Evolutionary conservation across 2,888 invertebrate genomes (phyloP).

Genomic region (Biston stratarius): DNA sequence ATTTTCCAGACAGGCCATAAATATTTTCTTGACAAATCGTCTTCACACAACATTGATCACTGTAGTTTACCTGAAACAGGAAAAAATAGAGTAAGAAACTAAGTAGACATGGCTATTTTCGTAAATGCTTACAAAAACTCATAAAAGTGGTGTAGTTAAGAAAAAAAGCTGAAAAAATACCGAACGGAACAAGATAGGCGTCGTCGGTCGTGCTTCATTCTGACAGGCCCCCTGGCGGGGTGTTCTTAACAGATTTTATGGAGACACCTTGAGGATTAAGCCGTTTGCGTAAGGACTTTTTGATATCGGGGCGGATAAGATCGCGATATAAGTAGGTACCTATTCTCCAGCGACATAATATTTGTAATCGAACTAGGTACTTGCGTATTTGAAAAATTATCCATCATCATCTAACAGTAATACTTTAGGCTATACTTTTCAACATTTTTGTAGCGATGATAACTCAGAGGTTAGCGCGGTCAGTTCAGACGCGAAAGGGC

Average conservation of each 20-base stretch:
- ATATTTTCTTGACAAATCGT: background rate
- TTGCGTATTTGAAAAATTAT: too few relatives aligned
- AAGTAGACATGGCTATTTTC: background rate
- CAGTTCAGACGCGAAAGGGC: too few relatives aligned
- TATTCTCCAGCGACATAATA: too few relatives aligned
- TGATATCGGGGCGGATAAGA: conserved; percentile 18
- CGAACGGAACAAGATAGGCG: conserved; percentile 51
- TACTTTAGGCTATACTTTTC: too few relatives aligned
- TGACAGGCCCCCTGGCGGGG: conserved; percentile 48
- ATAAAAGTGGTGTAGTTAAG: conserved; percentile 9
- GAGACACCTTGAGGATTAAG: conserved; percentile 48
- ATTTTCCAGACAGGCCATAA: background rate
- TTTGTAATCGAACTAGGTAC: too few relatives aligned
- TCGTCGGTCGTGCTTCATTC: conserved; percentile 54
- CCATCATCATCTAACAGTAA: too few relatives aligned
- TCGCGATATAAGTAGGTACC: background rate
- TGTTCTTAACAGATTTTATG: conserved; percentile 60
- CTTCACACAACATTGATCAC: background rate
- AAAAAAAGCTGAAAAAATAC: conserved; percentile 33
- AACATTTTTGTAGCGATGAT: too few relatives aligned
- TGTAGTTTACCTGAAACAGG: conserved; percentile 33
- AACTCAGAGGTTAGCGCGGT: too few relatives aligned
- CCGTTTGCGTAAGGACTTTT: conserved; percentile 32
- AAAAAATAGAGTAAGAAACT: conserved; percentile 1
- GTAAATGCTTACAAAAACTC: conserved; percentile 5